Evolutionary conservation across 2,113 vertebrate genomes (phyloP).

Genomic region (Nestor notabilis): DNA sequence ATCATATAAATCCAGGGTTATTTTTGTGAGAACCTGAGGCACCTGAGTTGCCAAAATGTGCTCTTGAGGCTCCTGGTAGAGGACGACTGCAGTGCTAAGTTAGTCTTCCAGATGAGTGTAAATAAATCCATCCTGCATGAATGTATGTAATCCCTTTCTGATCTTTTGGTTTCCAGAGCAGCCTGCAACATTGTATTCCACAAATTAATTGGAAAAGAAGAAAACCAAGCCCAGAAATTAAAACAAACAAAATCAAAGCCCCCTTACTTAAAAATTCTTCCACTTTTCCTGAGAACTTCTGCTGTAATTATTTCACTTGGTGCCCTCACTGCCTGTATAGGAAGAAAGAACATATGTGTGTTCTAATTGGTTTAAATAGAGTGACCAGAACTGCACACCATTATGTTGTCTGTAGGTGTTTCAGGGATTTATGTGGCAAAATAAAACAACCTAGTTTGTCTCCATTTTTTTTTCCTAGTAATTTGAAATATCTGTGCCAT

Average conservation of each 20-base stretch:
- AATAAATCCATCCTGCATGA: neutral
- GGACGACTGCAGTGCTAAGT: neutral
- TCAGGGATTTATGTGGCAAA: neutral
- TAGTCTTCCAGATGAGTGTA: neutral
- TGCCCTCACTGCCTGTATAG: neutral
- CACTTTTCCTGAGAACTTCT: neutral
- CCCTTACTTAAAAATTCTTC: neutral
- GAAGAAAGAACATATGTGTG: neutral
- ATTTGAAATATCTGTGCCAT: neutral
- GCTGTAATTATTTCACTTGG: neutral
- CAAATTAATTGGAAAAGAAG: neutral
- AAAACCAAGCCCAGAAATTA: neutral
- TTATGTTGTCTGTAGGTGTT: neutral
- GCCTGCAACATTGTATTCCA: neutral
- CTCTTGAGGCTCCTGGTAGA: neutral
- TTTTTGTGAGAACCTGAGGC: neutral
- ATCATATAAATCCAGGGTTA: neutral
- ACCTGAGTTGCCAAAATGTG: neutral
- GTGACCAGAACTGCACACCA: neutral
- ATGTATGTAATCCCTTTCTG: neutral
- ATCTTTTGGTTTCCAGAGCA: neutral
- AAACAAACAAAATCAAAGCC: neutral
- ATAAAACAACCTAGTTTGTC: neutral
- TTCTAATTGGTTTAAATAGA: neutral
- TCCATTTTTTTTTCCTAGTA: neutral